phyloP scores from a whole-genome alignment of 2,888 invertebrate species.

The Hipparchia sbordonii region DNA sequence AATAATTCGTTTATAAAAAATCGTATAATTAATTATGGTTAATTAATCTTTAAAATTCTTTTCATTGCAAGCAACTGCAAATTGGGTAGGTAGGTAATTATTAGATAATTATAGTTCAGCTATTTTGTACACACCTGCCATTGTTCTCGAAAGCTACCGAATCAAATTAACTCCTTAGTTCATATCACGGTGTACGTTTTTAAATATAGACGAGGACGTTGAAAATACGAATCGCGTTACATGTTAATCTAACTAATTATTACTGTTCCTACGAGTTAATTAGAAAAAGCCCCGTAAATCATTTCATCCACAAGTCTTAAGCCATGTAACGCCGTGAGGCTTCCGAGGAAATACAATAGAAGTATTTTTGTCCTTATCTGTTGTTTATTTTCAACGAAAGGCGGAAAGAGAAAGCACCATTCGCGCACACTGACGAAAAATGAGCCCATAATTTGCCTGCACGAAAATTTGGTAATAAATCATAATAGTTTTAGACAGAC shows the following conservation, averaged over 20 bases:
- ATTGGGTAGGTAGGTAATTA: slow-evolving; percentile 21
- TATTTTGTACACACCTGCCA: slow-evolving; percentile 28
- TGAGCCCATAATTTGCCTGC: slow-evolving; percentile 78
- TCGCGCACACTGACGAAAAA: slow-evolving; percentile 65
- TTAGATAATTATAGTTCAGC: slow-evolving; percentile 23
- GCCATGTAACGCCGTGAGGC: slow-evolving; percentile 66
- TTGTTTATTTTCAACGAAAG: slow-evolving; percentile 45
- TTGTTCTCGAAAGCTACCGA: slow-evolving; percentile 52
- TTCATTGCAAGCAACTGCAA: slow-evolving; percentile 23
- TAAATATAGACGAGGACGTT: slow-evolving; percentile 60
- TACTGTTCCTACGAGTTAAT: slow-evolving; percentile 69
- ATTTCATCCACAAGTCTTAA: slow-evolving; percentile 63
- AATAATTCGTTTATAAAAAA: background rate
- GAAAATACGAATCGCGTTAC: slow-evolving; percentile 65
- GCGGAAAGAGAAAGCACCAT: slow-evolving; percentile 62
- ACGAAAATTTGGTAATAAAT: slow-evolving; percentile 83
- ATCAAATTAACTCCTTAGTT: slow-evolving; percentile 45
- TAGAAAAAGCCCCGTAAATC: slow-evolving; percentile 75
- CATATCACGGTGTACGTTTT: slow-evolving; percentile 57
- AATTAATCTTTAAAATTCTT: slow-evolving; percentile 18
- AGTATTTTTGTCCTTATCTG: slow-evolving; percentile 62
- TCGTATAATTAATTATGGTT: background rate
- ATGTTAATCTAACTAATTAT: slow-evolving; percentile 78
- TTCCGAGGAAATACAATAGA: slow-evolving; percentile 69
- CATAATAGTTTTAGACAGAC: slow-evolving; percentile 82